phyloP scores from a whole-genome alignment of 1,140 invertebrate species.

The Phenacoccus solenopsis region DNA sequence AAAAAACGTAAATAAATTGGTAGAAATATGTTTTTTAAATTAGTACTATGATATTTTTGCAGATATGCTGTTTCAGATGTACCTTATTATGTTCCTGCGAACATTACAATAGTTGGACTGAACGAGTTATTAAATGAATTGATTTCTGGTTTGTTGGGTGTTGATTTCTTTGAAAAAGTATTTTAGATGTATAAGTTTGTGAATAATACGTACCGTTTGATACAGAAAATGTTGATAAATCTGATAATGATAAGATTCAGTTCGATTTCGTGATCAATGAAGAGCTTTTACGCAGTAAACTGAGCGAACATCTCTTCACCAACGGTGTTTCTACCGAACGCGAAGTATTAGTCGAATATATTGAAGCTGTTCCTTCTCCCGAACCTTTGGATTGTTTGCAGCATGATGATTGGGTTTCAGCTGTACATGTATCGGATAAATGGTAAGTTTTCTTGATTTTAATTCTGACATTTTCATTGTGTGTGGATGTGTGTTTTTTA shows the following conservation, averaged over 20 bases:
- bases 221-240: slow-evolving; percentile 30
- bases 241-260: slow-evolving; percentile 43
- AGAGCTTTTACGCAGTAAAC: slow-evolving; percentile 56
- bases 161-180: neutral
- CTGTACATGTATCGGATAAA: slow-evolving; percentile 45
- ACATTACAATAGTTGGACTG: slow-evolving; percentile 51
- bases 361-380: slow-evolving; percentile 75
- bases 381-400: slow-evolving; percentile 78
- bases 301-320: slow-evolving; percentile 56
- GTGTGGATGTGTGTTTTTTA: neutral
- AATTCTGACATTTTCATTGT: slow-evolving; percentile 1
- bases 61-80: slow-evolving; percentile 79
- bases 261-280: slow-evolving; percentile 82
- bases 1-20: slow-evolving; percentile 20
- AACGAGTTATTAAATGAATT: slow-evolving; percentile 71
- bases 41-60: slow-evolving; percentile 33
- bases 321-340: slow-evolving; percentile 56
- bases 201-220: too few relatives aligned
- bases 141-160: slow-evolving; percentile 40
- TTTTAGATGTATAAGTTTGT: neutral
- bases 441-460: neutral
- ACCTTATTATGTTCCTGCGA: slow-evolving; percentile 63
- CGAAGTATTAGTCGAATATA: slow-evolving; percentile 77
- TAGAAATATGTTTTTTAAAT: slow-evolving; percentile 20
- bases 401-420: slow-evolving; percentile 92